Base-by-base conservation (phyloP, 2,797 vertebrate species). In the Prionace glauca region DNA sequence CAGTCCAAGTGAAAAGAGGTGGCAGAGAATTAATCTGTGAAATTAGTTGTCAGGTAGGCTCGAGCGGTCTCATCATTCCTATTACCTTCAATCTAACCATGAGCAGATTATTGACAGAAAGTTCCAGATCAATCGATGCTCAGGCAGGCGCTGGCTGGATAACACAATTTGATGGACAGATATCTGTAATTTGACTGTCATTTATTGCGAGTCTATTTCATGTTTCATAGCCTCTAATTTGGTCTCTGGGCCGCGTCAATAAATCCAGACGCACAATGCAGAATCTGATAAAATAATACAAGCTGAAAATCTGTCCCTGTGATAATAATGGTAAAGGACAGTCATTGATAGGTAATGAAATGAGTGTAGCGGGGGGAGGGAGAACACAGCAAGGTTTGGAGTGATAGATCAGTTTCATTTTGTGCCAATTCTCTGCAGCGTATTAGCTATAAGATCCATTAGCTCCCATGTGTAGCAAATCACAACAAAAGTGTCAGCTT, bases 241-340 rank as follows among this genome's bases (percentile, higher is more conserved):
- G 69, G 32, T 18, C 62, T 92, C 69, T 69, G 24, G 41, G 62
- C 62, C 36, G 22, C 0, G 45, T 45, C 81, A 41, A 67, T 92
- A 69, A 92, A 69, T 67, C 69, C 36, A 22, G 90, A 41, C 32
- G 29, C 26, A 90, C 56, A 90, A 41, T 92, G 65, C 62, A 41
- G n/a, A 92, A 18, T 67, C 67, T 24, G 18, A 36, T 91, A 36
- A 65, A 91, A 91, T 16, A n/a, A 22, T 41, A 24, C 67, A 62
- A 41, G 24, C n/a, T 22, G n/a, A 41, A 41, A 69, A 69, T 90
- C 90, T 92, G 20, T 0, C 41, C 1, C 9, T 22, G 62, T 69
- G 90, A n/a, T 2, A 41, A n/a, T 92, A 92, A 92, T 92, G 90
- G 62, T 36, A 92, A 41, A 24, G 90, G 65, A 67, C 87, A 90